Base-by-base conservation (phyloP, 2,113 vertebrate species). In the Phylloscopus trochiloides region DNA sequence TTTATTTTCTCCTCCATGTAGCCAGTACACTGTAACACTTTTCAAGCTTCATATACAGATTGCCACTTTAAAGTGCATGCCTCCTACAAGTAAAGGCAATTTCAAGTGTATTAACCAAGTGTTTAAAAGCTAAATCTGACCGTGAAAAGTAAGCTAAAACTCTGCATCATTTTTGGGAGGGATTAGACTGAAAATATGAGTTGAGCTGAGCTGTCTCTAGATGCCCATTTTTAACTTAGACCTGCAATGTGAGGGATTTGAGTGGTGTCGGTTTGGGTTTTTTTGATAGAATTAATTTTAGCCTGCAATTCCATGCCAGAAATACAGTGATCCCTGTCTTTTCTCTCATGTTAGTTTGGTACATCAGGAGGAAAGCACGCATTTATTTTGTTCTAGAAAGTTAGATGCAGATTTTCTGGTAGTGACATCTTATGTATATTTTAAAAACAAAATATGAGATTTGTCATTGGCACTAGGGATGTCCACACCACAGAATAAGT, bases 181-280 rank as follows among this genome's bases (percentile, higher is more conserved):
- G 7, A 40, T 91, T 91, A 87, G 66, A 45, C 40, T 86, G 38
- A 77, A 94, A 81, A 83, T 52, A 58, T 36, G 22, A 87, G 14
- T n/a, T 80, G 45, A 66, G 32, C 47, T 65, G 54, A 76, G 32
- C 51, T 77, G 17, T 85, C 45, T 91, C 38, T 63, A 51, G 45
- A 31, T 61, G n/a, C 6, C 9, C 76, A 6, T 55, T 92, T 95
- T 29, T 76, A 70, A 57, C 16, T 20, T 3, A 66, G 43, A 82
- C 6, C 12, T 71, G 63, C 72, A 31, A 50, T 67, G 4, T 38
- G 31, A 6, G 24, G 22, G 32, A 32, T 61, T 66, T 68, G 26
- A 8, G 13, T 54, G 28, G 9, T 83, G 58, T 48, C 0, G 0
- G 7, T 61, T 55, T 70, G 3, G 5, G 0, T 29, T n/a, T 62